A percentile compares a stretch with the other conserved stretches of the same genome.
These are phyloP conservation scores for Rhaphigaster nebulosa DNA, from an alignment of 2,888 invertebrate species.

Conservation along the genomic window DNA sequence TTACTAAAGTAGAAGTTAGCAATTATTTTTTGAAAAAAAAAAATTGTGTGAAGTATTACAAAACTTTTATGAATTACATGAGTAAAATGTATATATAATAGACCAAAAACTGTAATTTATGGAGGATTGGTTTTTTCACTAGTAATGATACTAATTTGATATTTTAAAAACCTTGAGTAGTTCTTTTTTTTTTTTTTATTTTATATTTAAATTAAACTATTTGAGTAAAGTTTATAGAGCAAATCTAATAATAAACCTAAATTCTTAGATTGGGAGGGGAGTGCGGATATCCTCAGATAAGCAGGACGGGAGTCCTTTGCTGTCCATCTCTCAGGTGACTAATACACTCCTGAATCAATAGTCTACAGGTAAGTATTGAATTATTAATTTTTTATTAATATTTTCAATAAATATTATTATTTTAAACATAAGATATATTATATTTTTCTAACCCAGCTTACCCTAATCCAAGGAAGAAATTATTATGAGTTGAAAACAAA, in stretches of 20 bases:
- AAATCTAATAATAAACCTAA: background rate
- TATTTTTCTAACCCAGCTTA: no score
- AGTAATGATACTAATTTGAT: background rate
- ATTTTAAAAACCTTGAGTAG: background rate
- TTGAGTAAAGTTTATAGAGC: background rate
- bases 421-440: no score
- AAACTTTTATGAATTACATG: background rate
- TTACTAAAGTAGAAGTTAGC: slow-evolving; percentile 24
- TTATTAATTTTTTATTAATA: background rate
- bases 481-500: no score
- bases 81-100: background rate
- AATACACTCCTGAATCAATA: slow-evolving; percentile 80
- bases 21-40: background rate
- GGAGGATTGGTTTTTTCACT: background rate
- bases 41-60: background rate
- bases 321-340: slow-evolving; percentile 85
- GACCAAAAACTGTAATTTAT: background rate
- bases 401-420: background rate
- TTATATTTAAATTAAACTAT: background rate
- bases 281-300: slow-evolving; percentile 70
- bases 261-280: slow-evolving; percentile 65
- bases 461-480: no score
- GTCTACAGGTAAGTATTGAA: slow-evolving; percentile 61
- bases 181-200: background rate
- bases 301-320: slow-evolving; percentile 78